phyloP scores from a whole-genome alignment of 1,140 invertebrate species.

The Rhopalosiphum padi region DNA sequence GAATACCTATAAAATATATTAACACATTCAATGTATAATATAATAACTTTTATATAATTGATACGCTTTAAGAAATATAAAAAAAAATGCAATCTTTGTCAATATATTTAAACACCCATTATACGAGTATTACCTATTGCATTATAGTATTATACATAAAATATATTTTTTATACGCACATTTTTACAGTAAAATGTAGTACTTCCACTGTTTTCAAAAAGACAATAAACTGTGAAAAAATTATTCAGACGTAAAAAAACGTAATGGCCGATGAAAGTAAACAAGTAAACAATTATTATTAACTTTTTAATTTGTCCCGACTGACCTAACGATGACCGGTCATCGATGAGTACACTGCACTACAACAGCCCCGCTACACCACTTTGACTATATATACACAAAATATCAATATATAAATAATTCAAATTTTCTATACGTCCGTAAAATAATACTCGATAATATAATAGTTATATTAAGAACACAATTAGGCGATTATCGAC shows the following conservation, averaged over 20 bases:
- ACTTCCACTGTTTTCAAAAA: background rate
- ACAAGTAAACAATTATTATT: background rate
- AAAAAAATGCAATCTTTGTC: background rate
- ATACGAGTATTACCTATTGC: background rate
- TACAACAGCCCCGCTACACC: background rate
- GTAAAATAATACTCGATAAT: background rate
- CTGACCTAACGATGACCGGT: background rate
- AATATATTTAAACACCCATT: background rate
- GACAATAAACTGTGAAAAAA: background rate
- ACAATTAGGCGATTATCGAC: background rate
- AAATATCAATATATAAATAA: background rate
- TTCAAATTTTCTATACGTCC: background rate
- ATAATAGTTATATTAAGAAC: background rate
- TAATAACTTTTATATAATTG: background rate
- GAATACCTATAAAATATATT: background rate
- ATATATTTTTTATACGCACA: background rate
- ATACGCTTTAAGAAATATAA: background rate
- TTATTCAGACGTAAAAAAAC: background rate
- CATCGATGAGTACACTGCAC: background rate
- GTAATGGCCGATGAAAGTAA: background rate
- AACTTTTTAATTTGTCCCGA: background rate
- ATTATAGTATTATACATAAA: background rate
- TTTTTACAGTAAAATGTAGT: background rate
- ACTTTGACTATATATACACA: background rate
- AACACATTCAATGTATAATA: background rate